Conservation (phyloP, 2,113 vertebrate species). For the Rhinopomastus cyanomelas region DNA sequence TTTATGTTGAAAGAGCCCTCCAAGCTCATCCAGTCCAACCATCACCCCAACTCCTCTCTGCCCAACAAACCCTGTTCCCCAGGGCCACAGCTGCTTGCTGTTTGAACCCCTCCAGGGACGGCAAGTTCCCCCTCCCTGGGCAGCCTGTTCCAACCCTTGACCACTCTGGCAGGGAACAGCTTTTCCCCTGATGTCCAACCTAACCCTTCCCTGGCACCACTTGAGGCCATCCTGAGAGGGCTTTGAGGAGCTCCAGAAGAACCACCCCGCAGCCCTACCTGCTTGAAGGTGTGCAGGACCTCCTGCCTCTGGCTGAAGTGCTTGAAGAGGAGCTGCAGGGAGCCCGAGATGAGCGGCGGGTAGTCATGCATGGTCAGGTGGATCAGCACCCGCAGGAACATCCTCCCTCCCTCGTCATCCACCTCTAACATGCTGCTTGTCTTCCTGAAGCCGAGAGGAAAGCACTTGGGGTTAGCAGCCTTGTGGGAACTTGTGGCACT, state of each 20-base stretch:
- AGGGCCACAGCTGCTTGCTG: too few relatives aligned
- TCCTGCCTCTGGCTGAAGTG: slow-evolving; percentile 99
- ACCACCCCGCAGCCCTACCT: slow-evolving; percentile 72
- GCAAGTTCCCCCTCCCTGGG: too few relatives aligned
- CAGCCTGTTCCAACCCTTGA: too few relatives aligned
- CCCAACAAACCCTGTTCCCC: too few relatives aligned
- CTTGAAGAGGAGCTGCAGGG: slow-evolving; percentile 96
- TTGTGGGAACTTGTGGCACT: not conserved
- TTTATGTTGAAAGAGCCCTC: too few relatives aligned
- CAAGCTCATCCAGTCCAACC: too few relatives aligned
- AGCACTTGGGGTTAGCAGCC: not conserved
- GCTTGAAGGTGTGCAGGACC: slow-evolving; percentile 94
- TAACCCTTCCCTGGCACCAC: too few relatives aligned
- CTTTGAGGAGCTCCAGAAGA: not conserved
- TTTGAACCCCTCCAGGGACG: too few relatives aligned
- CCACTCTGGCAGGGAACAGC: too few relatives aligned
- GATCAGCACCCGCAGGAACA: slow-evolving; percentile 91
- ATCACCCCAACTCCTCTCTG: too few relatives aligned
- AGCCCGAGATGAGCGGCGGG: slow-evolving; percentile 89
- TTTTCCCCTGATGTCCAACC: too few relatives aligned
- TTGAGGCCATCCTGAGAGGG: rapidly evolving
- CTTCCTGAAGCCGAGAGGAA: slow-evolving; percentile 75
- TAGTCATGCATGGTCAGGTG: slow-evolving; percentile 97
- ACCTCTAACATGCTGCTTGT: slow-evolving; percentile 94
- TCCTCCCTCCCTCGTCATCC: slow-evolving; percentile 94